A percentile compares a stretch with the other conserved stretches of the same genome.
These are phyloP conservation scores for Tricholauxania praeusta DNA, from an alignment of 2,888 invertebrate species.

Conservation along the genomic window DNA sequence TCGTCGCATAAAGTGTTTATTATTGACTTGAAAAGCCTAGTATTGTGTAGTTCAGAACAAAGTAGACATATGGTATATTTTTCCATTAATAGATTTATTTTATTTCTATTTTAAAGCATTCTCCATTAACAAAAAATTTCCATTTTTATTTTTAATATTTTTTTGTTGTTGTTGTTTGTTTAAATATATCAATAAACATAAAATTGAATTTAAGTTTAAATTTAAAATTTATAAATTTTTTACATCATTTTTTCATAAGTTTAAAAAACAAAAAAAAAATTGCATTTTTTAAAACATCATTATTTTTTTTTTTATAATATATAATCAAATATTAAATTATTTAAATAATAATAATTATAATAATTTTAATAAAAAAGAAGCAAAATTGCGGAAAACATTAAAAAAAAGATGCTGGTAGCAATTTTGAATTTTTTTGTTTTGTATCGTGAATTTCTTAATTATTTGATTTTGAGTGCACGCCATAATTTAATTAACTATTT, in stretches of 20 bases:
- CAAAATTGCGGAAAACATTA: constrained; percentile 9
- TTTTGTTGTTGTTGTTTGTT: background rate
- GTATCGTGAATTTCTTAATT: background rate
- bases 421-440: constrained; percentile 6
- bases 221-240: no score
- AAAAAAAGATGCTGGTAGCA: background rate
- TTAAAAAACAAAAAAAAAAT: constrained; percentile 15
- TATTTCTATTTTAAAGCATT: constrained; percentile 38
- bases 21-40: no score
- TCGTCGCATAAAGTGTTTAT: no score
- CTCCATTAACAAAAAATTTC: constrained; percentile 38
- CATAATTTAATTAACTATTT: constrained; percentile 26
- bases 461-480: constrained; percentile 1
- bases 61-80: constrained; percentile 13
- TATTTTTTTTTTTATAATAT: constrained; percentile 32
- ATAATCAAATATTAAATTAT: constrained; percentile 9
- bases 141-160: constrained; percentile 12
- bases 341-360: constrained; percentile 13
- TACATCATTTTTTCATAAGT: constrained; percentile 11
- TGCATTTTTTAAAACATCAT: constrained; percentile 31
- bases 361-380: background rate
- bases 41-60: constrained; percentile 9
- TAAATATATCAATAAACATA: constrained; percentile 33
- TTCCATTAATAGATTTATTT: constrained; percentile 34
- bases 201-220: constrained; percentile 30